Percentiles rank a stretch among this genome's conserved stretches.
Evolutionary conservation across 2,888 invertebrate species (phyloP).

Genomic region (Metacarcinus magister): DNA sequence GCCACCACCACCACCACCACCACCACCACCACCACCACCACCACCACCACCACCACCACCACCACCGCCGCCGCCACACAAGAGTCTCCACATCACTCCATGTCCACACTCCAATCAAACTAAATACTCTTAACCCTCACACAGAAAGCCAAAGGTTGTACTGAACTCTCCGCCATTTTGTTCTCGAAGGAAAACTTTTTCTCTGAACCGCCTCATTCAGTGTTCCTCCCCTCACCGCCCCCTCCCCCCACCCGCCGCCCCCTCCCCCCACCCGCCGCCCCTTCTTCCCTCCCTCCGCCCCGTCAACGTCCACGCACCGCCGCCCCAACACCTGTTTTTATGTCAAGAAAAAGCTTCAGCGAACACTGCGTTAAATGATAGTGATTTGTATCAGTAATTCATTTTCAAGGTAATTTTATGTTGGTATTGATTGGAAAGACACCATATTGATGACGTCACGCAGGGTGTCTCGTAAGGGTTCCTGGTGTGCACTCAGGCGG

Average conservation of each 20-base stretch:
- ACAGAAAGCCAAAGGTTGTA: background rate
- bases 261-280: background rate
- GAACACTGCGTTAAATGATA: background rate
- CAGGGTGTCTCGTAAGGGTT: background rate
- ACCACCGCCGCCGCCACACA: background rate
- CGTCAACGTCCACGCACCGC: background rate
- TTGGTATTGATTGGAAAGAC: background rate
- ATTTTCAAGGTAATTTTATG: background rate
- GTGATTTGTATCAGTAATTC: background rate
- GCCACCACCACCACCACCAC: background rate
- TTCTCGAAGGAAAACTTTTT: constrained; percentile 55
- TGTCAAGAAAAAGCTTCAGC: background rate
- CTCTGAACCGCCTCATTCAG: constrained; percentile 30
- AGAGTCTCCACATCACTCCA: background rate
- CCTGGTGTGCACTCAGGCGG: background rate
- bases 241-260: background rate
- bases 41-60: background rate
- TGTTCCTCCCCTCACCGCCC: background rate
- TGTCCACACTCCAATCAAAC: background rate
- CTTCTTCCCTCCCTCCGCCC: background rate
- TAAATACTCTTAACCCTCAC: background rate
- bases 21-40: background rate
- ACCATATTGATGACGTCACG: background rate
- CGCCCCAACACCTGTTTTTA: background rate
- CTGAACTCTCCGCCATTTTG: background rate